phyloP scores from a whole-genome alignment of 2,113 vertebrate genomes.

The Pelobates fuscus region DNA sequence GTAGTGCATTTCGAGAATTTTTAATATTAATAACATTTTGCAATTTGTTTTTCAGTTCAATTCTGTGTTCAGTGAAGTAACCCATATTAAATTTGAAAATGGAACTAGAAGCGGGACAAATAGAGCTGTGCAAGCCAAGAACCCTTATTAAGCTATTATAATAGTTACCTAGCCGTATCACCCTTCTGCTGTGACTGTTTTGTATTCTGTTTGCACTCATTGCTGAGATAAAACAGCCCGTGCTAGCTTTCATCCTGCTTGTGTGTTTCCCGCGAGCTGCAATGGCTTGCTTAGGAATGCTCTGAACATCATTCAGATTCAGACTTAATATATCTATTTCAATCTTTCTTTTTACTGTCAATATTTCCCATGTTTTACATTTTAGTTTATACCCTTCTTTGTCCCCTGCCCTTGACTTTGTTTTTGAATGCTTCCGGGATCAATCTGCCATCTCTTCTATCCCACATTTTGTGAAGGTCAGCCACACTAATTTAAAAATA shows the following conservation, averaged over 20 bases:
- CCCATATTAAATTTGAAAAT: too few species aligned
- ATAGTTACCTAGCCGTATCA: too few species aligned
- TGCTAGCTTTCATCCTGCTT: conserved; percentile 33
- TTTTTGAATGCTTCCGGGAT: not conserved
- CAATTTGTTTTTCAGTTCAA: too few species aligned
- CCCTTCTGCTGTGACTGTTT: conserved; percentile 19
- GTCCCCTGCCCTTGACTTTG: not conserved
- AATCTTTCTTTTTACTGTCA: conserved; percentile 25
- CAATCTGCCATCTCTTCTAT: not conserved
- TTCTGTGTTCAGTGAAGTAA: too few species aligned
- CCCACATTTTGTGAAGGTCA: too few species aligned
- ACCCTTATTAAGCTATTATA: too few species aligned
- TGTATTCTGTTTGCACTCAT: conserved; percentile 14
- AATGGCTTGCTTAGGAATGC: conserved; percentile 9
- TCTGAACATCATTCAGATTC: conserved; percentile 29
- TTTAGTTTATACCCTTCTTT: conserved; percentile 36
- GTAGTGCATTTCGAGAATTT: too few species aligned
- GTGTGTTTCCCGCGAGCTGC: not conserved
- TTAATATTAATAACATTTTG: too few species aligned
- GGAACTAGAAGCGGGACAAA: too few species aligned
- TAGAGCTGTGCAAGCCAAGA: too few species aligned
- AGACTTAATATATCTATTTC: not conserved
- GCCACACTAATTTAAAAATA: too few species aligned
- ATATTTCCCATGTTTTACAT: conserved; percentile 44
- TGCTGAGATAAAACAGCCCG: conserved; percentile 27